Conservation (phyloP, 2,797 vertebrate species). For the Tadarida brasiliensis region DNA sequence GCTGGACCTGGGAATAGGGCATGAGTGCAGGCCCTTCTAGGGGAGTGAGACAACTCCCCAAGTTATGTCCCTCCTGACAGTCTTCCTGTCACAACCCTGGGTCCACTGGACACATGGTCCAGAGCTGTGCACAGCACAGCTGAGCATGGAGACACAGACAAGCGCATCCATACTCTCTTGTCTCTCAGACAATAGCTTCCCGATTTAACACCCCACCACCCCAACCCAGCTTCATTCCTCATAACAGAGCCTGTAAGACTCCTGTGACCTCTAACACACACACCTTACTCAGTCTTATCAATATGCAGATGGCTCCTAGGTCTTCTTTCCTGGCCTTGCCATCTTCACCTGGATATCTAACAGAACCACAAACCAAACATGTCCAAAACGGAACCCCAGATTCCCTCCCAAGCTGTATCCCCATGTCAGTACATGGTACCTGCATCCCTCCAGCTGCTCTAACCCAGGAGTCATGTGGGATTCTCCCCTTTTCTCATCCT, state of each 20-base stretch:
- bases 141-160: not conserved
- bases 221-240: not conserved
- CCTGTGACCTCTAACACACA: not conserved
- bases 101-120: too few relatives aligned
- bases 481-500: not conserved
- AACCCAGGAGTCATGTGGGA: not conserved
- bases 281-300: not conserved
- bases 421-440: accelerated
- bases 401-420: not conserved
- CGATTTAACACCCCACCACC: not conserved
- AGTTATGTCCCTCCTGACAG: not conserved
- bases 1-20: not conserved
- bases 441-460: not conserved
- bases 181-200: not conserved
- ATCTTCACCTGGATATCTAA: not conserved
- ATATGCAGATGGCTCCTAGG: not conserved
- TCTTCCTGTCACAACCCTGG: not conserved
- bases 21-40: not conserved
- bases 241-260: not conserved
- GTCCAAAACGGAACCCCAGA: not conserved
- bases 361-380: not conserved
- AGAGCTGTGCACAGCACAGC: not conserved
- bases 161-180: not conserved
- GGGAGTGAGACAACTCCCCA: not conserved
- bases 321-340: not conserved